Percentiles rank a stretch among this genome's conserved stretches.
These are phyloP conservation scores for Oasisia sp. DNA, from an alignment of 2,888 invertebrate species.

Conservation along the genomic window DNA sequence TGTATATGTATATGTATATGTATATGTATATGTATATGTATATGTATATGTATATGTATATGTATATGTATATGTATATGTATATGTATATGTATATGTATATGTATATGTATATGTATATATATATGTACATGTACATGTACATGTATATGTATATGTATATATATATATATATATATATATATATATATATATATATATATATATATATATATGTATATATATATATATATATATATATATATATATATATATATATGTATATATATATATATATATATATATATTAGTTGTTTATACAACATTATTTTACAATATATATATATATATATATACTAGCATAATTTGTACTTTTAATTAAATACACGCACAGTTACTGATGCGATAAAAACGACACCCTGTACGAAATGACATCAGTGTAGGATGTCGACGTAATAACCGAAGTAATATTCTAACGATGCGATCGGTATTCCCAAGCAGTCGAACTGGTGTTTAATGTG, in stretches of 20 bases:
- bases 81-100: no score
- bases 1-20: conserved; percentile 7
- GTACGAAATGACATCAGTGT: no score
- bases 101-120: no score
- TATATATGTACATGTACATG: neutral
- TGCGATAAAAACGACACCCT: no score
- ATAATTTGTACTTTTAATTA: neutral
- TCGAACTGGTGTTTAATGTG: neutral
- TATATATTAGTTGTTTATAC: neutral
- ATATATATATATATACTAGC: neutral
- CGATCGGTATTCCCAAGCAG: neutral
- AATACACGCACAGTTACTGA: neutral
- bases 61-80: neutral
- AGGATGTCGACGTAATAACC: neutral
- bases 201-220: neutral
- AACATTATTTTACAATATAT: no score
- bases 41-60: neutral
- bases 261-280: neutral
- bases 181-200: neutral
- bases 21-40: neutral
- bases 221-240: neutral
- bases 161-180: conserved; percentile 17
- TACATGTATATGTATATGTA: conserved; percentile 8
- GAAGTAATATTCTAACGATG: neutral
- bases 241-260: no score